Evolutionary conservation across 53 echinoderm and acorn worm species (phyloP).

Genomic region (Zoroaster sp.): DNA sequence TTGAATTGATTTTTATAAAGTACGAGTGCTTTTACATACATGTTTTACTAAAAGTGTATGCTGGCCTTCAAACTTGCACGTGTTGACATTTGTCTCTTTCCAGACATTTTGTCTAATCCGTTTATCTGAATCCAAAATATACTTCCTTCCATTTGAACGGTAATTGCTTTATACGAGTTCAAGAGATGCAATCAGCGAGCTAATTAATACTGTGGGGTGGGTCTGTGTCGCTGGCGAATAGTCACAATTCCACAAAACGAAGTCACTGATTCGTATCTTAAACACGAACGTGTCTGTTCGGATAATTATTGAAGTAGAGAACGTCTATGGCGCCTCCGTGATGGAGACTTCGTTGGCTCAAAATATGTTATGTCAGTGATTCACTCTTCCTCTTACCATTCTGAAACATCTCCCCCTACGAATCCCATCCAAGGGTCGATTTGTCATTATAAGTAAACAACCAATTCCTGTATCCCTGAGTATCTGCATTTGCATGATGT

Average conservation of each 20-base stretch:
- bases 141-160: background rate
- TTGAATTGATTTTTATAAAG: too few species aligned
- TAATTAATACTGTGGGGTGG: background rate
- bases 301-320: background rate
- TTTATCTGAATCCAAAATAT: background rate
- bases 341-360: background rate
- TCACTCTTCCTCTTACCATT: background rate
- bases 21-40: too few species aligned
- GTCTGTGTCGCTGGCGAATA: background rate
- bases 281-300: background rate
- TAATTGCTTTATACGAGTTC: background rate
- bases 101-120: background rate
- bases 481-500: background rate
- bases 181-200: background rate
- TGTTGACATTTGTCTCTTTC: background rate
- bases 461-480: background rate
- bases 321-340: background rate
- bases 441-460: background rate
- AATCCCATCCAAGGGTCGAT: background rate
- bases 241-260: background rate
- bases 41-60: too few species aligned
- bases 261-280: background rate
- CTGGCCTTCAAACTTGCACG: background rate
- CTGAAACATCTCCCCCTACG: background rate
- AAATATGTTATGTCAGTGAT: background rate